Percentiles rank a stretch among this genome's conserved stretches.
Evolutionary conservation across 2,113 vertebrate species (phyloP).

Genomic region (Bubalus kerabau): DNA sequence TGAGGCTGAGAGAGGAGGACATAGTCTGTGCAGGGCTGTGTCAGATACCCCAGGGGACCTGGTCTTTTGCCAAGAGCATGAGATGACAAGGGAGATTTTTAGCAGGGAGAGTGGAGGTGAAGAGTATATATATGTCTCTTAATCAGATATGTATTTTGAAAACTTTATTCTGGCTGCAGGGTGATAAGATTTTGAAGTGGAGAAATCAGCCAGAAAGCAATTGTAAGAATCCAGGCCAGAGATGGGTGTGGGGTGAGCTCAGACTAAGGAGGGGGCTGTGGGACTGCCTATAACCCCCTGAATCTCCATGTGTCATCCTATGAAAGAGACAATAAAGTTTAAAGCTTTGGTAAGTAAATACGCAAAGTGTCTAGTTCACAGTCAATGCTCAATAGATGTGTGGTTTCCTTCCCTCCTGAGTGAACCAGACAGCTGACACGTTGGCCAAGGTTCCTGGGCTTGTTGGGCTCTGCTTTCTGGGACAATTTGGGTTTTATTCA

Average conservation of each 20-base stretch:
- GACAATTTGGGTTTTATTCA: constrained; percentile 20
- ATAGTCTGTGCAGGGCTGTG: background rate
- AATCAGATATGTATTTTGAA: background rate
- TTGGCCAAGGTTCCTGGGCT: background rate
- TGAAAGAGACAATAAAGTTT: background rate
- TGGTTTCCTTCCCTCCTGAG: background rate
- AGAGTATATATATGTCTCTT: background rate
- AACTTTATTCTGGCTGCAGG: background rate
- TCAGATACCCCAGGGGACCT: background rate
- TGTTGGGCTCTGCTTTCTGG: constrained; percentile 10
- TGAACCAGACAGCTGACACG: background rate
- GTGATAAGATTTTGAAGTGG: background rate
- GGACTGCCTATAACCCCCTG: background rate
- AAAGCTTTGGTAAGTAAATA: background rate
- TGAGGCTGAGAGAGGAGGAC: background rate
- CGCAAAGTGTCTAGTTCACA: background rate
- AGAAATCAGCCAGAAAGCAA: background rate
- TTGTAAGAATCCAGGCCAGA: background rate
- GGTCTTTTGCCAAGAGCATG: background rate
- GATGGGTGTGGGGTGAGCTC: background rate
- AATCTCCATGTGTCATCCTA: background rate
- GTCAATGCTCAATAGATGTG: background rate
- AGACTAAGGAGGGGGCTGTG: accelerated
- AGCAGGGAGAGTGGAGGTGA: background rate
- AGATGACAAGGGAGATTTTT: background rate